Percentiles rank a stretch among this genome's conserved stretches.
phyloP scores from a whole-genome alignment of 2,888 invertebrate species.

The Melangyna quadrimaculata region DNA sequence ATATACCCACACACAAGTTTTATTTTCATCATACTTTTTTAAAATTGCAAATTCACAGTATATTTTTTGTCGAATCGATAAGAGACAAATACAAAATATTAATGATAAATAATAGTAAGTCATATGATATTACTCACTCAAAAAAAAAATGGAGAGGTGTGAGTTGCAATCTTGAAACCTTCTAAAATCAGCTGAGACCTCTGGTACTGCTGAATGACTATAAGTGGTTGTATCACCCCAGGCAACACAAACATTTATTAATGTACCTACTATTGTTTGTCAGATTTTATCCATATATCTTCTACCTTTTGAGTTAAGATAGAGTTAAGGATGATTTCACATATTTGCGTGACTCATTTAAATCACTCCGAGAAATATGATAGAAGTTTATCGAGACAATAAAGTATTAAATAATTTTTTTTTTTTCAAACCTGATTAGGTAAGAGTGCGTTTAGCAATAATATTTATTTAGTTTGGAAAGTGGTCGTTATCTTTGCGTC shows the following conservation, averaged over 20 bases:
- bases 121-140: constrained; percentile 48
- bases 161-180: constrained; percentile 8
- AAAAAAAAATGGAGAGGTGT: constrained; percentile 16
- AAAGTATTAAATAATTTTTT: neutral
- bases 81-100: neutral
- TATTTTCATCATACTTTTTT: neutral
- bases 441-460: neutral
- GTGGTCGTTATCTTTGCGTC: no score
- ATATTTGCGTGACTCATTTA: neutral
- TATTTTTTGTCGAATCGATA: constrained; percentile 3
- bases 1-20: neutral
- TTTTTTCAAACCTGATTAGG: neutral
- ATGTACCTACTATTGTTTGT: neutral
- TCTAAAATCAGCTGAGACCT: neutral
- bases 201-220: neutral
- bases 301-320: neutral
- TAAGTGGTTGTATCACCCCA: neutral
- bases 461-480: neutral
- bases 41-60: constrained; percentile 16
- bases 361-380: neutral
- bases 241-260: neutral
- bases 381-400: constrained; percentile 11
- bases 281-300: neutral
- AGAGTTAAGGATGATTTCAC: neutral
- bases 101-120: constrained; percentile 23